These are phyloP conservation scores for Catocala nupta DNA, from an alignment of 2,888 invertebrate genomes.

Conservation along the genomic window DNA sequence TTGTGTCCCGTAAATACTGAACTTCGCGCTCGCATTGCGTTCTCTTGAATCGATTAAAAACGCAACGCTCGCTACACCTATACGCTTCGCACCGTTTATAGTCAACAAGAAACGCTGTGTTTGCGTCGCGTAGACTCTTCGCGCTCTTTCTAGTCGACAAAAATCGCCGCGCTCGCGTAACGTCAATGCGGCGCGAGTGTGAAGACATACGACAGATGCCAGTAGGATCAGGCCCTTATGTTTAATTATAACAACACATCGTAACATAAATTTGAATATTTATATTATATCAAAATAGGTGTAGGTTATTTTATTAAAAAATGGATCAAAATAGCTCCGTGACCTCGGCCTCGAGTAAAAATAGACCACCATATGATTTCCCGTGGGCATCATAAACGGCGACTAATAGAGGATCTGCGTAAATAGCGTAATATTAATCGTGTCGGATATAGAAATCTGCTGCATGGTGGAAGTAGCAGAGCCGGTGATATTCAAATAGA, in stretches of 20 bases:
- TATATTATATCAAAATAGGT: slow-evolving; percentile 13
- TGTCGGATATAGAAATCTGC: slow-evolving; percentile 3
- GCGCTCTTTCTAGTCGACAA: no score
- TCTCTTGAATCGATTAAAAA: no score
- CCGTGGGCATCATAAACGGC: slow-evolving; percentile 10
- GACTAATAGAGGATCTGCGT: slow-evolving; percentile 12
- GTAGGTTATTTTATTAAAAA: slow-evolving; percentile 14
- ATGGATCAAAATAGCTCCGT: slow-evolving; percentile 5
- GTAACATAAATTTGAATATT: slow-evolving; percentile 7
- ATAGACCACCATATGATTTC: slow-evolving; percentile 19
- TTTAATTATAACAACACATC: slow-evolving; percentile 10
- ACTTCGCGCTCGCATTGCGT: no score
- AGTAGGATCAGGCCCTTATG: slow-evolving; percentile 1
- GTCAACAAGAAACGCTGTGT: no score
- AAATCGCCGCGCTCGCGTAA: no score
- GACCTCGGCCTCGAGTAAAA: slow-evolving; percentile 18
- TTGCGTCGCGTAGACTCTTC: no score
- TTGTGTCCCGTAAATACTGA: no score
- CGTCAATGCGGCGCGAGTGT: no score
- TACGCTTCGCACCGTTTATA: no score
- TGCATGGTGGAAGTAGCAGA: background rate
- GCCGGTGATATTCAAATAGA: background rate
- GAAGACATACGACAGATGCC: background rate
- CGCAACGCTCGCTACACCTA: no score
- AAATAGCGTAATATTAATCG: slow-evolving; percentile 8